Evolutionary conservation across 2,797 vertebrate genomes (phyloP).

Genomic region (Liasis olivaceus): DNA sequence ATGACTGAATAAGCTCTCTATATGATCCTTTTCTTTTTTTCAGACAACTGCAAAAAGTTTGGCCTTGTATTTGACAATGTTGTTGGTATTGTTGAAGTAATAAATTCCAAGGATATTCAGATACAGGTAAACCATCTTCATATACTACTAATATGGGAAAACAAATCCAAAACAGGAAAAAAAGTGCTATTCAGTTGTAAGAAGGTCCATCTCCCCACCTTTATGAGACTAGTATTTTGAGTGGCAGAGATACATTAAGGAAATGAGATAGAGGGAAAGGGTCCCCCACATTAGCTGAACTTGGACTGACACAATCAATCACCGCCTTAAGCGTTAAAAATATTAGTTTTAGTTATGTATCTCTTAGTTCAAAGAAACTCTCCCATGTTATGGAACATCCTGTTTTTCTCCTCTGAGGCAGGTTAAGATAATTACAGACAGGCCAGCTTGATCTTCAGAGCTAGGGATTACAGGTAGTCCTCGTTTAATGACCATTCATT

Average conservation of each 20-base stretch:
- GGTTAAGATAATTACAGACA: neutral
- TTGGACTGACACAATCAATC: neutral
- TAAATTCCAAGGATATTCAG: conserved; percentile 92
- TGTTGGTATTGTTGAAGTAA: conserved; percentile 96
- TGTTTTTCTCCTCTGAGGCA: neutral
- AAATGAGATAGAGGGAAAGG: neutral
- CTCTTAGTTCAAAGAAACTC: neutral
- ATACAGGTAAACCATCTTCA: conserved; percentile 83
- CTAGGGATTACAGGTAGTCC: neutral
- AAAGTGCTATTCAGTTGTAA: neutral
- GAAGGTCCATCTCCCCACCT: neutral
- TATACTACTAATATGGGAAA: neutral
- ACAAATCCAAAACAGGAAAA: conserved; percentile 11
- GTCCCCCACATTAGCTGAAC: neutral
- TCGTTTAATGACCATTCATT: too few species aligned
- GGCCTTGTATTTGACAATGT: conserved; percentile 95
- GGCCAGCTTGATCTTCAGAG: neutral
- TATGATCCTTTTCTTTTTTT: conserved; percentile 21
- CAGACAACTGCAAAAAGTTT: conserved; percentile 97
- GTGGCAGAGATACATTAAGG: neutral
- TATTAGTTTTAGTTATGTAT: neutral
- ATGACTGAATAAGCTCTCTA: neutral
- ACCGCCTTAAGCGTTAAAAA: neutral
- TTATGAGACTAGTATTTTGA: neutral
- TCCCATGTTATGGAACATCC: neutral